Base-by-base conservation (phyloP, 1,140 invertebrate genomes). In the Phocides pigmalion region DNA sequence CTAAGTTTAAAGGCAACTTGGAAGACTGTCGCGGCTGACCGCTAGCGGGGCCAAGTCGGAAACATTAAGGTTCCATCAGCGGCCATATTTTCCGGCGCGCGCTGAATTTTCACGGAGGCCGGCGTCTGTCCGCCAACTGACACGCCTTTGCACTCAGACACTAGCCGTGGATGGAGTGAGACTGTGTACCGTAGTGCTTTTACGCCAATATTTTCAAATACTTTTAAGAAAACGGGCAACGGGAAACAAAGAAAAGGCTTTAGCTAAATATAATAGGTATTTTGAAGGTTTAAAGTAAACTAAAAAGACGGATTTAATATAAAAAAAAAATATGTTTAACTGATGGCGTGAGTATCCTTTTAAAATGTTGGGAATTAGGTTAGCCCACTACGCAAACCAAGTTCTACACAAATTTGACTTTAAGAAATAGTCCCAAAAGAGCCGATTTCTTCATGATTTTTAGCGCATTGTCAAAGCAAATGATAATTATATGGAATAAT, bases 121-220 rank as follows among this genome's bases (percentile, higher is more conserved):
- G 73, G 65, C 68, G 75, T 50, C 74, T 66, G 77, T 64, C 78
- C 83, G 74, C 73, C 73, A 69, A 50, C 59, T 78, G 84, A 89
- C 87, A 89, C 82, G 87, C 79, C 87, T 89, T 89, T 87, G 87
- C 87, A 89, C 87, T 89, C 87, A 89, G 82, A 82, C 80, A 76
- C 71, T 79, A 8, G 70, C 75, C 68, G 71, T 63, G 74, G 72
- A 82, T 79, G 78, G 78, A 84, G 81, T 76, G 76, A 79, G 79
- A 81, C 82, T 84, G 78, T 84, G 79, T 85, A 84, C 76, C 72
- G 70, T 75, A 65, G 62, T 65, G 76, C 67, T 68, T 76, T 49
- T 54, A 65, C 51, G 81, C 79, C 84, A 79, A 84, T 86, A 86
- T 83, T 82, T 84, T 71, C 67, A 76, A 76, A 78, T 64, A 74